Base-by-base conservation (phyloP, 2,113 vertebrate genomes). In the Stictonetta naevosa region DNA sequence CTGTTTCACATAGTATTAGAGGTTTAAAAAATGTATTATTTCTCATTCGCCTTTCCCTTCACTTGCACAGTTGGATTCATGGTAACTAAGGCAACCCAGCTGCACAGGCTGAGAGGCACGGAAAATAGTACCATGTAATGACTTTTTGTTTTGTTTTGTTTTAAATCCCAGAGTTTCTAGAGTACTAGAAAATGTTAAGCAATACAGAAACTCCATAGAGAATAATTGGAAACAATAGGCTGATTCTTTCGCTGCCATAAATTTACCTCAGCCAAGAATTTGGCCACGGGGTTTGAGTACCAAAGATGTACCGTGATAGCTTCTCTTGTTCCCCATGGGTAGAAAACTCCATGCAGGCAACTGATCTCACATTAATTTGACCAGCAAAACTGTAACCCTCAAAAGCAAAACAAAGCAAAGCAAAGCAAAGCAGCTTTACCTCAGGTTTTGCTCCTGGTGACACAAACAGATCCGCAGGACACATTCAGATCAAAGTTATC, bases 1-100 rank as follows among this genome's bases (percentile, higher is more conserved):
- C 77, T 87, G 53, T 58, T 91, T 89, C 84, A 83, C 71, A 89
- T 64, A 67, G 77, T 69, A 92, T 77, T 89, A 79, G 71, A 95
- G 88, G 44, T 52, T 96, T 96, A 86, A 94, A 96, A 96, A 96
- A 94, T 91, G 80, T 58, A 93, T 96, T 84, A 72, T 95, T 90
- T 94, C 91, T 94, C 46, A 9, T 89, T 92, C 69, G 91, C 86
- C 77, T 95, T 85, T 94, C 83, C 92, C 91, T 95, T 83, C 76
- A 77, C 83, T 94, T 31, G 68, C 94, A 95, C 90, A 92, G 93
- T 92, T 93, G 83, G 93, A 94, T 82, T 95, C 91, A 71, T 86
- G 95, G 93, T 96, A 96, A 96, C 95, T 94, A 95, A 83, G 96
- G 95, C 96, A 97, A 97, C 92, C 95, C 96, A 97, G 95, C 95